Base-by-base conservation (phyloP, 2,888 invertebrate species). In the Thumatha senex region DNA sequence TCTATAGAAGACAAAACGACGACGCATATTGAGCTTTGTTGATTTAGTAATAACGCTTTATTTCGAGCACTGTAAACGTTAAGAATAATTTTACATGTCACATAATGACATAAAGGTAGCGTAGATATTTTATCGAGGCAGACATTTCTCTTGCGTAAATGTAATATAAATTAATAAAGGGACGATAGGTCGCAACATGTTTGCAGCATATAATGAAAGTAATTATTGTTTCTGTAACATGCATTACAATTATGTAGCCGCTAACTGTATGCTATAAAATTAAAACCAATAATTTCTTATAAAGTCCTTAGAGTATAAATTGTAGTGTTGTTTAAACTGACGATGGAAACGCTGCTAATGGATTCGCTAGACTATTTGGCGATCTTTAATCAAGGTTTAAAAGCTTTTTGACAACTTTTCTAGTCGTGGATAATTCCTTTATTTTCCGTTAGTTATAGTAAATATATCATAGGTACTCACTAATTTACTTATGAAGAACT, bases 331-430 rank as follows among this genome's bases (percentile, higher is more conserved):
- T 63, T 63, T 58, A 57, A 56, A 51, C 40, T 46, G 52, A 51
- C 61, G 52, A 61, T 56, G 56, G 65, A 72, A 73, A 68, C 58
- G 69, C 73, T 72, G 77, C 77, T 85, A 86, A 87, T 85, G 85
- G 86, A 78, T 81, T 81, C 78, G 71, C 67, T 74, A 78, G 70
- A 76, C 74, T 75, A 80, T 82, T 85, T 76, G 80, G 72, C 70
- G 60, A 76, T 80, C 74, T 80, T 78, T 75, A 74, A 74, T 80
- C 72, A 76, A 76, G 35, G 74, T 84, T 80, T 88, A 87, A 89
- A 89, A 89, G 87, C 86, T 86, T 89, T 89, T 82, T 83, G 88
- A 87, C 89, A 87, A 79, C 75, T 83, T 76, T 76, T 72, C 75
- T 70, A 67, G 63, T 61, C 65, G 75, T 74, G 78, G n/a, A 80